Base-by-base conservation (phyloP, 2,797 vertebrate genomes). In the Melanotaenia maccullochi region DNA sequence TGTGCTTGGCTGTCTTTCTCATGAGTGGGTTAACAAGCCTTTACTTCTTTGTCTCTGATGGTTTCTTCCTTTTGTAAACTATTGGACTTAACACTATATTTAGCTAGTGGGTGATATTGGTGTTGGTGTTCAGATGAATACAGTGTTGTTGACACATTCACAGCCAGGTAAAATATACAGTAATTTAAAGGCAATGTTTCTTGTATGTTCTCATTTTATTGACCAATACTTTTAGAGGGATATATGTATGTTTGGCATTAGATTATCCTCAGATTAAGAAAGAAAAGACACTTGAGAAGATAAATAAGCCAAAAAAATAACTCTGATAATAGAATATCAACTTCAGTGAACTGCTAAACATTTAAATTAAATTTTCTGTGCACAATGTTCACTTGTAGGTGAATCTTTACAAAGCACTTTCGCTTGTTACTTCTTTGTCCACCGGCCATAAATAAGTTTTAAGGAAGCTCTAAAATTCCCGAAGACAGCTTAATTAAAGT, bases 1-100 rank as follows among this genome's bases (percentile, higher is more conserved):
- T 90, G 76, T 78, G 60, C 71, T 89, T 90, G 85, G 75, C 85
- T 78, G 69, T 73, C 63, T 61, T 84, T 70, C 71, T 78, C 68
- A 74, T n/a, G 51, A 68, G 68, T 65, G 52, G 74, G 68, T 52
- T 73, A 61, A 76, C 28, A 42, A 69, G 40, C 52, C n/a, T 74
- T 9, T 13, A 16, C 55, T 49, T 69, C 44, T 49, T 44, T 65
- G 52, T 36, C 47, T 74, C 25, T 18, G 6, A 30, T 42, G 28
- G 9, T 11, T 24, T 55, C 63, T 56, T 58, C 63, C 40, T 71
- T 30, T 59, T n/a, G 6, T 52, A 64, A 35, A 30, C 49, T 69
- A 42, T 13, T n/a, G 8, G 14, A 28, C 14, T 32, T 9, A 30
- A 8, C 16, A 20, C 28, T 55, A 7, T 55, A 1, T 55, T 30